These are phyloP conservation scores for Leptinotarsa texana DNA, from an alignment of 1,140 invertebrate genomes.

Conservation along the genomic window DNA sequence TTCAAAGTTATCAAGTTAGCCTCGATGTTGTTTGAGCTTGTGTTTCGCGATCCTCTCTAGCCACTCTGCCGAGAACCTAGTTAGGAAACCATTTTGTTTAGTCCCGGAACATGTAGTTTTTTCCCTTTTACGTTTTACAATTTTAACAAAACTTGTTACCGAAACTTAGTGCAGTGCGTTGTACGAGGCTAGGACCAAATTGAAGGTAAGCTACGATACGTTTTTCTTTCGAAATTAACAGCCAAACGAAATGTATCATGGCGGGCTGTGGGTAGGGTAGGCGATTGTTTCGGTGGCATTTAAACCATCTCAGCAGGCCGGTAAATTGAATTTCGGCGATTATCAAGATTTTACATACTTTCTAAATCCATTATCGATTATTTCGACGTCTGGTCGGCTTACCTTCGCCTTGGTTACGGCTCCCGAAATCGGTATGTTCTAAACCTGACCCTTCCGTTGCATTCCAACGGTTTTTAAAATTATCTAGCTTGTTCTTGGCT, in stretches of 20 bases:
- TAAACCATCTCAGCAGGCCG: background rate
- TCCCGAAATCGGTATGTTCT: background rate
- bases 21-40: constrained; percentile 43
- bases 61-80: constrained; percentile 40
- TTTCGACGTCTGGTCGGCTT: constrained; percentile 1
- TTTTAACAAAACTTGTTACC: constrained; percentile 22
- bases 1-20: constrained; percentile 29
- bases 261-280: constrained; percentile 36
- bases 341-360: background rate
- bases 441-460: constrained; percentile 14
- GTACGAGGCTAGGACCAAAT: constrained; percentile 17
- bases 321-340: background rate
- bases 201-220: constrained; percentile 36
- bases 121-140: constrained; percentile 33
- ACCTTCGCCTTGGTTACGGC: background rate
- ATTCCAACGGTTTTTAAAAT: constrained; percentile 39
- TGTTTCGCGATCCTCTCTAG: constrained; percentile 41
- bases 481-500: constrained; percentile 13
- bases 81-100: constrained; percentile 54
- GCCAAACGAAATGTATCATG: constrained; percentile 36
- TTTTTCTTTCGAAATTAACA: constrained; percentile 23
- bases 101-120: constrained; percentile 48
- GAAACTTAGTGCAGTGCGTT: constrained; percentile 26
- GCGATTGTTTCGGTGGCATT: constrained; percentile 8
- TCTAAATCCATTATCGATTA: background rate